Conservation (phyloP, 23 tunicate genomes). For the Botrylloides violaceus region DNA sequence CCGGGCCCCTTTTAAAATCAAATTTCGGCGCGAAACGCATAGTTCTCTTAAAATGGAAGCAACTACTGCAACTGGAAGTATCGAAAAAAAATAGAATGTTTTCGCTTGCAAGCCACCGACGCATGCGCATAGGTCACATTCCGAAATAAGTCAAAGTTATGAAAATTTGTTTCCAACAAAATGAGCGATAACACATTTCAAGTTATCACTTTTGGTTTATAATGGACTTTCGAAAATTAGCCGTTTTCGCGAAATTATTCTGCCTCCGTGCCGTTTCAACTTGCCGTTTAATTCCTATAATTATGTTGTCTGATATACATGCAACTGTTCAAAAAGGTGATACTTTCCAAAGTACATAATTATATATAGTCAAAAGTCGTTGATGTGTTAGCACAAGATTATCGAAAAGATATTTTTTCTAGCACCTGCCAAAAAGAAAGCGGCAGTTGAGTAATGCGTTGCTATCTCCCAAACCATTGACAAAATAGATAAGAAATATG, state of each 20-base stretch:
- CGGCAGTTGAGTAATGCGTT: background rate
- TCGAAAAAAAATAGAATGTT: no score
- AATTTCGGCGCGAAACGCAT: no score
- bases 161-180: background rate
- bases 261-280: background rate
- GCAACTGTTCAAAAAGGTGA: background rate
- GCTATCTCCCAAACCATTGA: background rate
- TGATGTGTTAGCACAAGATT: background rate
- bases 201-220: background rate
- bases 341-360: background rate
- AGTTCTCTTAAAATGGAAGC: no score
- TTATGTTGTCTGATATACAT: background rate
- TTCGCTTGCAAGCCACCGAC: no score
- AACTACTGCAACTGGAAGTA: no score
- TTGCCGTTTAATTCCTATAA: background rate
- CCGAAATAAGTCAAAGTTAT: background rate
- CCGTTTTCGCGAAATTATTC: background rate
- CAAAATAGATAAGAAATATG: background rate
- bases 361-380: background rate
- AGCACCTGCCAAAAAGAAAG: background rate
- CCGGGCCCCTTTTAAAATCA: no score
- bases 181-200: background rate
- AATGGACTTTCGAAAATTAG: background rate
- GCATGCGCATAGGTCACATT: no score
- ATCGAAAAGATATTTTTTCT: background rate